Evolutionary conservation across 2,113 vertebrate genomes (phyloP).

Genomic region (Gyps fulvus): DNA sequence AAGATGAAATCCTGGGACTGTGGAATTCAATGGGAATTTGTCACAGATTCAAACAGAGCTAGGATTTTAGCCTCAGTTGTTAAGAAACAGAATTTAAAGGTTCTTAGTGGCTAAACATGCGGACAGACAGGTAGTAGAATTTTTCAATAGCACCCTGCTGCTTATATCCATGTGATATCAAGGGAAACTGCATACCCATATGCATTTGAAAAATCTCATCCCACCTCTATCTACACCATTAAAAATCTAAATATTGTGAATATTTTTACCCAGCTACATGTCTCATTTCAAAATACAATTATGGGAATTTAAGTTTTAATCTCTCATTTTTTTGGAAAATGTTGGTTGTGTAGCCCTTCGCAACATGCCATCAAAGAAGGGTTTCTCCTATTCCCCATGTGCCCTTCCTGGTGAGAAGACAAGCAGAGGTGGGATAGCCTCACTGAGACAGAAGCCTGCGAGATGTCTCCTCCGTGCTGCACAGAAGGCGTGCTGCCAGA

Average conservation of each 20-base stretch:
- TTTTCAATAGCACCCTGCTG: not conserved
- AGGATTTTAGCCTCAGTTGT: not conserved
- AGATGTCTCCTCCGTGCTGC: not conserved
- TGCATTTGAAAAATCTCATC: not conserved
- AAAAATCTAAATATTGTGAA: not conserved
- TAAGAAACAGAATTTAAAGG: not conserved
- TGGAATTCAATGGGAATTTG: not conserved
- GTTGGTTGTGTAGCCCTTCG: not conserved
- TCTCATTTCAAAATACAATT: not conserved
- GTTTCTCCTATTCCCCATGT: not conserved
- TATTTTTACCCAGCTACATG: not conserved
- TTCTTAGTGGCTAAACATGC: not conserved
- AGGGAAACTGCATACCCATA: not conserved
- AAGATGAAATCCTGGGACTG: not conserved
- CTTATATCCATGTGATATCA: not conserved
- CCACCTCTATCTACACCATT: not conserved
- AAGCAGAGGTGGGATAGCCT: not conserved
- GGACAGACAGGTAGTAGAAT: not conserved
- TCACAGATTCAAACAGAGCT: not conserved
- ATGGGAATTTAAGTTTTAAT: not conserved
- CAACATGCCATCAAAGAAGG: not conserved
- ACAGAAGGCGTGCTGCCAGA: not conserved
- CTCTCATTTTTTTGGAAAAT: not conserved
- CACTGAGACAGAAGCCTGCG: fast-evolving
- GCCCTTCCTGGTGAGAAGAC: not conserved